These are phyloP conservation scores for Gymnosoma rotundatum DNA, from an alignment of 2,888 invertebrate species.

Conservation along the genomic window DNA sequence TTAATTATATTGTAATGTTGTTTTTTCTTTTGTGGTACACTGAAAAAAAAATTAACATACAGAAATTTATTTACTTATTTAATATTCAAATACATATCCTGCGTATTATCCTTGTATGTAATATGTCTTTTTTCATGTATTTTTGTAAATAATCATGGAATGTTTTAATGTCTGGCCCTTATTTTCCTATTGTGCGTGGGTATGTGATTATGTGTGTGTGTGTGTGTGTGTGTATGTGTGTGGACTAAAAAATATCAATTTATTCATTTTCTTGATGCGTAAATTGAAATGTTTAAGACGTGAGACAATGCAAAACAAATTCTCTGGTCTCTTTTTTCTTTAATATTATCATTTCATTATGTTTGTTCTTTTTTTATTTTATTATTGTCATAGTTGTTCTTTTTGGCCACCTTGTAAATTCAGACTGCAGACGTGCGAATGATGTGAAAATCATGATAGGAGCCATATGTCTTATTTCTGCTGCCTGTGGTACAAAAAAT, in stretches of 20 bases:
- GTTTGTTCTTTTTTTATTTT: conserved; percentile 12
- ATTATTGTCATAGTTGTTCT: conserved; percentile 35
- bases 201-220: not conserved
- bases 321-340: conserved; percentile 24
- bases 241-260: conserved; percentile 74
- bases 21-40: not conserved
- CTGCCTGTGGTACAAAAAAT: conserved; percentile 14
- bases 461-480: conserved; percentile 60
- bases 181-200: not conserved
- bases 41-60: not conserved
- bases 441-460: conserved; percentile 65
- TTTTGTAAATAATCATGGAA: conserved; percentile 35
- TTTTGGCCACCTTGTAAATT: conserved; percentile 62
- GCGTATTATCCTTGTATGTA: conserved; percentile 37
- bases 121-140: not conserved
- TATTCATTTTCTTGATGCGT: conserved; percentile 76
- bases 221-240: not conserved
- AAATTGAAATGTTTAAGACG: conserved; percentile 80
- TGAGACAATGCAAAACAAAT: conserved; percentile 68
- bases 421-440: conserved; percentile 61
- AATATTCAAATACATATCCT: conserved; percentile 52
- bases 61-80: conserved; percentile 37
- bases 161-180: conserved; percentile 47
- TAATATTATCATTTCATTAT: conserved; percentile 36
- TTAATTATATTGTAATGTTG: conserved; percentile 79